Evolutionary conservation across 2,888 invertebrate genomes (phyloP).

Genomic region (Agelastica alni): DNA sequence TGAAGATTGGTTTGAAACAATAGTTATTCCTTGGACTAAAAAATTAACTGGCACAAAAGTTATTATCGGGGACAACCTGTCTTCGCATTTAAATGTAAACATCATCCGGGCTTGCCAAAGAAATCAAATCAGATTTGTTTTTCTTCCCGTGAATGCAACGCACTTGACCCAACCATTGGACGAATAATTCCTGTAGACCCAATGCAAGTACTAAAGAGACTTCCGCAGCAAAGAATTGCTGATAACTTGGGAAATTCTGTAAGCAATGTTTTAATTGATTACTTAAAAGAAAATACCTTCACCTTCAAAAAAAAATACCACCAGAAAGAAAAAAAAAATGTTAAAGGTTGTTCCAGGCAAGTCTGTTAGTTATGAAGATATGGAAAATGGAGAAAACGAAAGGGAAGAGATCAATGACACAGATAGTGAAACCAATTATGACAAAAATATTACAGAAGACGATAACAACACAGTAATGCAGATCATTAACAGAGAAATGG

Average conservation of each 20-base stretch:
- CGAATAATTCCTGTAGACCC: no score
- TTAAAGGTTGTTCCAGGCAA: constrained; percentile 5
- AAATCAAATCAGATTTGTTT: no score
- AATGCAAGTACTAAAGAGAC: no score
- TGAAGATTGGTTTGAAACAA: not conserved
- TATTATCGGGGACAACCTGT: not conserved
- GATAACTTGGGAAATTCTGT: not conserved
- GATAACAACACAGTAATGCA: no score
- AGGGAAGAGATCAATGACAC: not conserved
- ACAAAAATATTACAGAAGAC: not conserved
- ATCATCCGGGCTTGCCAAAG: no score
- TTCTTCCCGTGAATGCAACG: no score
- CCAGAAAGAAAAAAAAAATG: constrained; percentile 4
- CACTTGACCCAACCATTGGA: no score
- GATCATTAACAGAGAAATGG: no score
- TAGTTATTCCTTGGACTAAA: constrained; percentile 5
- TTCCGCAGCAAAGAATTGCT: no score
- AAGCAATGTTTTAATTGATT: not conserved
- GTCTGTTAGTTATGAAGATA: no score
- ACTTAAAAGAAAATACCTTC: not conserved
- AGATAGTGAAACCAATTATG: not conserved
- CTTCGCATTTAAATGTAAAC: no score
- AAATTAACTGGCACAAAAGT: not conserved
- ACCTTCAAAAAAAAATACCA: no score
- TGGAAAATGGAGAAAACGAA: not conserved